Evolutionary conservation across 1,140 invertebrate species (phyloP), one percentile per base, ranked within the genome.

Genomic region (Samia ricini): DNA sequence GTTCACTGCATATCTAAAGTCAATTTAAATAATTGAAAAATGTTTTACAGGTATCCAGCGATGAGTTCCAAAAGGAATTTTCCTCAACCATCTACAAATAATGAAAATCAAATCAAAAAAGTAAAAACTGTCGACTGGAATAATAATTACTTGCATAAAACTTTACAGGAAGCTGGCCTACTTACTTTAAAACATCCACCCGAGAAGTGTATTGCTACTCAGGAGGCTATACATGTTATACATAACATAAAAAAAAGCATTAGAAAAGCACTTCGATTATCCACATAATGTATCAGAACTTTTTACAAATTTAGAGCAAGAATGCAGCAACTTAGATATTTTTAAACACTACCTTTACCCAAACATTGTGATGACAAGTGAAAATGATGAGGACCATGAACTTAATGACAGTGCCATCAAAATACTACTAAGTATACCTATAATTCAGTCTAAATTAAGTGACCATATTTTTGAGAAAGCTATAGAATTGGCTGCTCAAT

Each of bases 311-410:
- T 84, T 91, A 15, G 70, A 82, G 60, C 78, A 81, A 50, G 77
- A 79, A 59, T 88, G 81, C 55, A 52, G 83, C 26, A 70, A 85
- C 63, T 56, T 75, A 21, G 65, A 78, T 54, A 42, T 78, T 10
- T 88, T 91, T 36, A 85, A 85, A 63, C 77, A 87, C 54, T 89
- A 86, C 60, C 66, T 91, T 18, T 85, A 79, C 66, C 84, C 81
- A 18, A 91, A 90, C 69, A 83, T 89, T 52, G 63, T 81, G 4
- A 69, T 71, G 48, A 63, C 71, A 22, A 76, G 75, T 10, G 77
- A 80, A n/a, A 76, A 63, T n/a, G 56, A 60, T 57, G 76, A 79
- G 54, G 79, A 81, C 60, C 60, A 69, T 51, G 51, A 57, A 4
- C 51, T 84, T 15, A 78, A 67, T 57, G 79, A 89, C 42, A 88